A percentile compares a stretch with the other conserved stretches of the same genome.
Conservation (phyloP, 2,888 invertebrate species). For the Villa cingulata region DNA sequence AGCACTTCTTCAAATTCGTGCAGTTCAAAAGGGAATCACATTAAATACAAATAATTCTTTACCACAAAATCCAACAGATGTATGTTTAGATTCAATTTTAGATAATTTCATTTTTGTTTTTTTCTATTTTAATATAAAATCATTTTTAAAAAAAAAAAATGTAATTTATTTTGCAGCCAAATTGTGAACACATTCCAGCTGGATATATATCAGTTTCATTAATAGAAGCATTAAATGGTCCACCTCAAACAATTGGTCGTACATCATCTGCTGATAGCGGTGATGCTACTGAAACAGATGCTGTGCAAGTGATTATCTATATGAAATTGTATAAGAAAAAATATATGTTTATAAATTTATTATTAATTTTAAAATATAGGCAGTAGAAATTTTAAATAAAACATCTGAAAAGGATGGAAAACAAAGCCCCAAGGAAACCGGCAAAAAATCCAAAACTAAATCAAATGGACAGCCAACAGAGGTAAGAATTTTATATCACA, state of each 20-base stretch:
- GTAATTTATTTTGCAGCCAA: constrained; percentile 15
- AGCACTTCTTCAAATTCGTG: constrained; percentile 88
- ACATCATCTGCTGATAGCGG: constrained; percentile 33
- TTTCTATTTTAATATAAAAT: too few relatives aligned
- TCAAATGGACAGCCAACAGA: constrained; percentile 20
- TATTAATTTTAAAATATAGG: constrained; percentile 8
- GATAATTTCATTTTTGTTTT: not conserved
- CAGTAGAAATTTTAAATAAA: constrained; percentile 22
- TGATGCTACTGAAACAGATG: constrained; percentile 47
- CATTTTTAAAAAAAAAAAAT: not conserved
- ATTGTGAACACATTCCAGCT: constrained; percentile 55
- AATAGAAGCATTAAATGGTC: constrained; percentile 92
- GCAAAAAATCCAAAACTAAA: constrained; percentile 27
- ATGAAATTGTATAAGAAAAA: too few relatives aligned
- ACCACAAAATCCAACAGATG: constrained; percentile 47
- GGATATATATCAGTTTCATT: constrained; percentile 90
- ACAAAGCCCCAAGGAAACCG: constrained; percentile 25
- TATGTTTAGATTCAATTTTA: constrained; percentile 35
- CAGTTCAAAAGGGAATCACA: constrained; percentile 59
- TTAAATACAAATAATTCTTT: constrained; percentile 26
- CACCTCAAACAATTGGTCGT: constrained; percentile 38
- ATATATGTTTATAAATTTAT: not conserved
- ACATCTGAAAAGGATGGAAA: constrained; percentile 25
- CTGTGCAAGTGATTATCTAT: constrained; percentile 31
- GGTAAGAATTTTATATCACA: not conserved